Evolutionary conservation across 2,888 invertebrate species (phyloP).

Genomic region (Chymomyza procnemis): DNA sequence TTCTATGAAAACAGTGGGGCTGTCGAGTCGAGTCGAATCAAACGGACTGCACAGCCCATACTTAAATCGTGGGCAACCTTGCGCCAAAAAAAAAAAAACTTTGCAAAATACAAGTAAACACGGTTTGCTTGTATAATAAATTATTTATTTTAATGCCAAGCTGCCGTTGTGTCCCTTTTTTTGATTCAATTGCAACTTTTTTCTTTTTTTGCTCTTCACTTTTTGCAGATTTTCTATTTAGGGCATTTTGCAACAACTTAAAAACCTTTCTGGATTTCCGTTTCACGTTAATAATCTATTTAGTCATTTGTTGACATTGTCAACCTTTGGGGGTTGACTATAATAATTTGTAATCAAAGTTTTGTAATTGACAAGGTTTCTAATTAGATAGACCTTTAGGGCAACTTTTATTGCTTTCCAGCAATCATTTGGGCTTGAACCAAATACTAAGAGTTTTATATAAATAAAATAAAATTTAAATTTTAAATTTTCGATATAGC

Average conservation of each 20-base stretch:
- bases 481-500: background rate
- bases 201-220: conserved; percentile 21
- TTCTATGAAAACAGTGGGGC: conserved; percentile 30
- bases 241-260: conserved; percentile 12
- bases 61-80: conserved; percentile 14
- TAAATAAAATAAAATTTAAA: background rate
- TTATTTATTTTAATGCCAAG: conserved; percentile 68
- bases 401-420: background rate
- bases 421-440: background rate
- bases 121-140: conserved; percentile 46
- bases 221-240: too few relatives aligned
- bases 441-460: background rate
- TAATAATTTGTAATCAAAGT: conserved; percentile 11
- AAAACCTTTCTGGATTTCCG: conserved; percentile 28
- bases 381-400: background rate
- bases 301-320: conserved; percentile 45
- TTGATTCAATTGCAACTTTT: conserved; percentile 29
- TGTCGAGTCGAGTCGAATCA: conserved; percentile 22
- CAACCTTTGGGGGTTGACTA: conserved; percentile 2
- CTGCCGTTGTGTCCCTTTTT: conserved; percentile 31
- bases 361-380: background rate
- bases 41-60: background rate
- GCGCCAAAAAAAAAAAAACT: conserved; percentile 34
- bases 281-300: conserved; percentile 47
- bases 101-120: conserved; percentile 27